Conservation (phyloP, 2,888 invertebrate genomes). For the Saturnia japonica region DNA sequence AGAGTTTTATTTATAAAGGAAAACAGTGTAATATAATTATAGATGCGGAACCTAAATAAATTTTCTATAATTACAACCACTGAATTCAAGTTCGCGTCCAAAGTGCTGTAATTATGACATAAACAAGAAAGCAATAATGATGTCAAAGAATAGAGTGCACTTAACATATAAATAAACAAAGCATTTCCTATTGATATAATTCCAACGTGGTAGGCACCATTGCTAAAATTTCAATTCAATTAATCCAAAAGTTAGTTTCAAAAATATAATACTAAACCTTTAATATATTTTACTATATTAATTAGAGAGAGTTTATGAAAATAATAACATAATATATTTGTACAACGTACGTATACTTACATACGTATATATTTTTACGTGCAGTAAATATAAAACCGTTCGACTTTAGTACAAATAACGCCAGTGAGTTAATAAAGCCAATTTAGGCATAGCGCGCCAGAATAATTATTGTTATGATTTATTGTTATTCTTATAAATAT, state of each 20-base stretch:
- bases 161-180: slow-evolving; percentile 1
- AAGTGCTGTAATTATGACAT: slow-evolving; percentile 50
- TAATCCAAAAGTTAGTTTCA: background rate
- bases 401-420: slow-evolving; percentile 37
- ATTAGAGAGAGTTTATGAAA: background rate
- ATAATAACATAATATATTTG: background rate
- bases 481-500: slow-evolving; percentile 68
- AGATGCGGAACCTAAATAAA: slow-evolving; percentile 60
- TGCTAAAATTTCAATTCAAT: background rate
- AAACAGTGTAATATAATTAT: slow-evolving; percentile 43
- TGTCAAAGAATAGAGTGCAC: background rate
- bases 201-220: background rate
- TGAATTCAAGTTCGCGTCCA: slow-evolving; percentile 51
- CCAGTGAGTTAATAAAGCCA: slow-evolving; percentile 47
- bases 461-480: slow-evolving; percentile 62
- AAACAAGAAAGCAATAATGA: slow-evolving; percentile 37
- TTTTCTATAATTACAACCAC: slow-evolving; percentile 54
- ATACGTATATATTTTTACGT: too few species aligned
- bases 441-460: slow-evolving; percentile 44
- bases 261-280: background rate
- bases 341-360: background rate
- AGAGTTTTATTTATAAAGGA: slow-evolving; percentile 47
- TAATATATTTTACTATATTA: background rate
- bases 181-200: background rate
- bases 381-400: background rate